A percentile compares a stretch with the other conserved stretches of the same genome.
phyloP scores from a whole-genome alignment of 2,113 vertebrate species.

The Pteronura brasiliensis region DNA sequence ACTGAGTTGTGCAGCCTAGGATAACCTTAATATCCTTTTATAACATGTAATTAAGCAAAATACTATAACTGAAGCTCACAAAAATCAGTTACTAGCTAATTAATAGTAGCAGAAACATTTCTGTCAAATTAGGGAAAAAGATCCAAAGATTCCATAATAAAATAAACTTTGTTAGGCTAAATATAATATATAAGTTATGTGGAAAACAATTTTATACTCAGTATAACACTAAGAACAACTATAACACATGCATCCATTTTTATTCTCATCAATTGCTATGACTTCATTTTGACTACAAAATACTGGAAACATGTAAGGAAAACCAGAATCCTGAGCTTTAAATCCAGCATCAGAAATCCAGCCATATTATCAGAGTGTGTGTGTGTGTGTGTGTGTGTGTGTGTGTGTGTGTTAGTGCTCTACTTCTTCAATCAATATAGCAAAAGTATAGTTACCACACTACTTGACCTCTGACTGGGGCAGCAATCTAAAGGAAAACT shows the following conservation, averaged over 20 bases:
- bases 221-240: constrained; percentile 15
- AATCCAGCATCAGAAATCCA: constrained; percentile 16
- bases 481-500: constrained; percentile 38
- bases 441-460: constrained; percentile 28
- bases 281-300: constrained; percentile 26
- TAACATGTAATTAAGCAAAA: constrained; percentile 93
- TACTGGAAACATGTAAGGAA: background rate
- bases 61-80: constrained; percentile 82
- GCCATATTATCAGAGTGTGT: constrained; percentile 26
- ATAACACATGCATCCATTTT: constrained; percentile 28
- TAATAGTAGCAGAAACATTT: constrained; percentile 89
- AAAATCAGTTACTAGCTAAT: constrained; percentile 88
- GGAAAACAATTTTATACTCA: constrained; percentile 29
- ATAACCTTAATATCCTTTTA: constrained; percentile 86
- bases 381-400: background rate
- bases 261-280: constrained; percentile 33
- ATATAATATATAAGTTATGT: constrained; percentile 33
- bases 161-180: constrained; percentile 51
- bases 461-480: constrained; percentile 34
- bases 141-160: constrained; percentile 76
- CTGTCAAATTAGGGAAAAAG: constrained; percentile 85
- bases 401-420: background rate
- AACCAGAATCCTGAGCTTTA: constrained; percentile 14
- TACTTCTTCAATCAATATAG: constrained; percentile 31
- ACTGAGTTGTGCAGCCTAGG: constrained; percentile 75